Percentiles rank a stretch among this genome's conserved stretches.
Evolutionary conservation across 2,113 vertebrate genomes (phyloP).

Genomic region (Eclectus roratus): DNA sequence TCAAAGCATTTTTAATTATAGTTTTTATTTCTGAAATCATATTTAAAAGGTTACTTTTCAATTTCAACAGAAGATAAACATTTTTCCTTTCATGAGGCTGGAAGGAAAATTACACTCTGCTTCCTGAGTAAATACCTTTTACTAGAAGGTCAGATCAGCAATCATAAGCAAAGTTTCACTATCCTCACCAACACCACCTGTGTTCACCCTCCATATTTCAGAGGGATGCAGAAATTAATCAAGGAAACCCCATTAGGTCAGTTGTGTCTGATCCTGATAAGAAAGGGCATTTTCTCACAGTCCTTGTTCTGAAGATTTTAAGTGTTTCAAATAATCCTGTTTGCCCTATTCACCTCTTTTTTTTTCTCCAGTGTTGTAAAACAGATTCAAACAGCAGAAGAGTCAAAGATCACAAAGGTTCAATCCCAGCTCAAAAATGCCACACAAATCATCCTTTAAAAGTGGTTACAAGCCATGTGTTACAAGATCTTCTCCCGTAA

Average conservation of each 20-base stretch:
- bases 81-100: neutral
- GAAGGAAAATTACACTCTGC: neutral
- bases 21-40: neutral
- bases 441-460: neutral
- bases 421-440: neutral
- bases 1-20: neutral
- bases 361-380: neutral
- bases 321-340: neutral
- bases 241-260: neutral
- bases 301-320: neutral
- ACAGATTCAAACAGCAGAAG: neutral
- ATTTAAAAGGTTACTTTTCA: neutral
- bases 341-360: neutral
- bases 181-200: neutral
- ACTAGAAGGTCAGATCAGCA: neutral
- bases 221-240: neutral
- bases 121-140: neutral
- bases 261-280: neutral
- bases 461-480: neutral
- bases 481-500: neutral
- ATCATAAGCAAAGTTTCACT: neutral
- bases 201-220: neutral
- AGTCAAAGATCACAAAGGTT: neutral
- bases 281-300: neutral
- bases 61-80: neutral